A percentile compares a stretch with the other conserved stretches of the same genome.
phyloP scores from a whole-genome alignment of 2,888 invertebrate species.

The Venusia cambrica region DNA sequence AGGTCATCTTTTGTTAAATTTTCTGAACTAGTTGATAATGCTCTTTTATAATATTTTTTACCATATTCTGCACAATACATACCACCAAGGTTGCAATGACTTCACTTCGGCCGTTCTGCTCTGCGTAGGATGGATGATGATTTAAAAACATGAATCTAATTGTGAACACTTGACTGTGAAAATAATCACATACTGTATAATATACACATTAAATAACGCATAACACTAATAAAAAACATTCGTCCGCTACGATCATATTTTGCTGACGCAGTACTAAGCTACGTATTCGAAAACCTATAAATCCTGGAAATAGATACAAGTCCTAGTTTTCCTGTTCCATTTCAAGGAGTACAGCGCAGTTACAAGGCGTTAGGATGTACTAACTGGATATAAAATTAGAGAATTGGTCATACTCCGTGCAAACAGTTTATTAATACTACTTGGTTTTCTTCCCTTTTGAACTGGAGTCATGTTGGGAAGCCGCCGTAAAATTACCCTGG shows the following conservation, averaged over 20 bases:
- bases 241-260: too few species aligned
- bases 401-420: conserved; percentile 66
- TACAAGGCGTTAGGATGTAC: conserved; percentile 20
- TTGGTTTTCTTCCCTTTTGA: conserved; percentile 67
- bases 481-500: conserved; percentile 69
- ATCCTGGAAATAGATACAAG: conserved; percentile 8
- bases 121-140: conserved; percentile 40
- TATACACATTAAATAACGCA: too few species aligned
- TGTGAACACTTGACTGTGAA: conserved; percentile 29
- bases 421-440: conserved; percentile 62
- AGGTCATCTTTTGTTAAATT: not conserved
- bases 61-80: conserved; percentile 38
- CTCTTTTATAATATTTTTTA: conserved; percentile 9
- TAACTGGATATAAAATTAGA: conserved; percentile 61
- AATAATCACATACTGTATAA: conserved; percentile 29
- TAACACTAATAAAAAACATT: too few species aligned
- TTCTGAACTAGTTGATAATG: not conserved
- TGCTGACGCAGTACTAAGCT: too few species aligned
- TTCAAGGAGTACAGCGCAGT: conserved; percentile 20
- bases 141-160: conserved; percentile 33
- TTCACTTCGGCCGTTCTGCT: conserved; percentile 40
- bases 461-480: conserved; percentile 45
- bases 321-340: conserved; percentile 27
- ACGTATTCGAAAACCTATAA: conserved; percentile 1
- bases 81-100: conserved; percentile 40